Conservation (phyloP, 2,888 invertebrate species). For the Cephus spinipes region DNA sequence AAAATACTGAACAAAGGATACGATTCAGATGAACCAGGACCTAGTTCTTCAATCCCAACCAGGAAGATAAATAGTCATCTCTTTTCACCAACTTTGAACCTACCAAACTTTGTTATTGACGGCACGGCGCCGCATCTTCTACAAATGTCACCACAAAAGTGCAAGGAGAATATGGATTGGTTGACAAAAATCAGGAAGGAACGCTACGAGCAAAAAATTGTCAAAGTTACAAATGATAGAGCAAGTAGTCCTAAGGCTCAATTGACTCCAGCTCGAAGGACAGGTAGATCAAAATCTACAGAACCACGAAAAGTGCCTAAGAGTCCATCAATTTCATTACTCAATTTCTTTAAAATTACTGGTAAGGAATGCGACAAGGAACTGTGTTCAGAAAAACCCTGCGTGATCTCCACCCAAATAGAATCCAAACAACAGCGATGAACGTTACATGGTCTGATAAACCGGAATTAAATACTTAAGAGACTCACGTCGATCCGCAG, state of each 20-base stretch:
- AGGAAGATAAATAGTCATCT: slow-evolving; percentile 32
- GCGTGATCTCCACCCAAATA: slow-evolving; percentile 10
- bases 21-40: slow-evolving; percentile 50
- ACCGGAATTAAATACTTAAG: background rate
- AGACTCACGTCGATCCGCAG: background rate
- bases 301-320: slow-evolving; percentile 48
- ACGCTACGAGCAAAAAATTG: slow-evolving; percentile 58
- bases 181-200: slow-evolving; percentile 75
- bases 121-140: slow-evolving; percentile 83
- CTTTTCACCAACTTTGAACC: slow-evolving; percentile 75
- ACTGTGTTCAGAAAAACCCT: slow-evolving; percentile 7
- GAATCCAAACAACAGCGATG: background rate
- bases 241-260: slow-evolving; percentile 41
- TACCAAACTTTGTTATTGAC: slow-evolving; percentile 82
- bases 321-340: slow-evolving; percentile 43
- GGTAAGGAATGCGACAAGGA: slow-evolving; percentile 36
- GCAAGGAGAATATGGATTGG: slow-evolving; percentile 78
- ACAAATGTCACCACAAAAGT: slow-evolving; percentile 77
- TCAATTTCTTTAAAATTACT: slow-evolving; percentile 52
- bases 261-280: slow-evolving; percentile 42
- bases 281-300: slow-evolving; percentile 44
- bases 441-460: background rate
- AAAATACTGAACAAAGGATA: slow-evolving; percentile 30
- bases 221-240: slow-evolving; percentile 50
- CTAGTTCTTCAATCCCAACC: slow-evolving; percentile 40